Evolutionary conservation across 2,797 vertebrate species (phyloP), one percentile per base, ranked within the genome.

Genomic region (Varecia variegata): DNA sequence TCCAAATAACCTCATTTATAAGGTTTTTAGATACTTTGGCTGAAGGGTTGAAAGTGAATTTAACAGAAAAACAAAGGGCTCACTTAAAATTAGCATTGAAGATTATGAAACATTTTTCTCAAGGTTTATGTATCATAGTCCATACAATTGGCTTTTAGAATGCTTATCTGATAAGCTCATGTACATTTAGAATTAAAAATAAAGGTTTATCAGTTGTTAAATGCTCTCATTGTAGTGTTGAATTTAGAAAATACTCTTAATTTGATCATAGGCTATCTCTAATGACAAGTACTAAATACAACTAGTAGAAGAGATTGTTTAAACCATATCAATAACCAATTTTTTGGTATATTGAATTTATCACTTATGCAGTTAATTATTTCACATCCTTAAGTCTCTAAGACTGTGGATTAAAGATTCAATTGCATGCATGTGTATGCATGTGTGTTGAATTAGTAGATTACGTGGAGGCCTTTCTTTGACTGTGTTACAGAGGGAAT

Each of bases 51-150:
- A 76, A 90, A 90, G 82, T 80, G 9, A 92, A 50, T 62, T 84
- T 62, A 81, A 52, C 13, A 81, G n/a, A 58, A 54, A 82, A 93
- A 20, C 5, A 65, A 23, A 84, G 47, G 1, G 21, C 20, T 54
- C 17, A 25, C 12, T 93, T 85, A 65, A 47, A 82, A 52, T 89
- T 95, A 95, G 14, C 43, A 71, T 45, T 38, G 70, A 88, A 82
- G 45, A 30, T 81, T 27, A 50, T 62, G 27, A 93, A 90, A 71
- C 88, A 15, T 27, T 93, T 96, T 97, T 65, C 32, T 90, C 8
- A 40, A 62, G 27, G 5, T 84, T 87, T 87, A 65, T 88, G 5
- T 71, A 71, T 83, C 3, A 50, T 25, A 50, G 13, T 85, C n/a
- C 43, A 52, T 7, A 58, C 12, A 60, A 47, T 56, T 76, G 30